A percentile compares a stretch with the other conserved stretches of the same genome.
phyloP scores from a whole-genome alignment of 1,140 invertebrate species.

The Amyelois transitella region DNA sequence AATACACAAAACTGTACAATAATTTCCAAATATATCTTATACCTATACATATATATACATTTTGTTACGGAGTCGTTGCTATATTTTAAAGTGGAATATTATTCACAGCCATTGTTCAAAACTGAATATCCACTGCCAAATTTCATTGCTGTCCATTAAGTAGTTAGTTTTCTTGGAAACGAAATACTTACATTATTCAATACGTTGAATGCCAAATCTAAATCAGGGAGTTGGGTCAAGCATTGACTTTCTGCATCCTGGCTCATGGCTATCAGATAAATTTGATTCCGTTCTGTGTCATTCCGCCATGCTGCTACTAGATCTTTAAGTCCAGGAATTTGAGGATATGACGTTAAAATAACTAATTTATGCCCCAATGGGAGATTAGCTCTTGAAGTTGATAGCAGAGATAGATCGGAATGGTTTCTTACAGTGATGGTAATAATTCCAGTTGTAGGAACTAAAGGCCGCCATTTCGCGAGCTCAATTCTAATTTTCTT shows the following conservation, averaged over 20 bases:
- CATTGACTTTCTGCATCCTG: conserved; percentile 1
- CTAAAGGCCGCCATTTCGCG: conserved; percentile 14
- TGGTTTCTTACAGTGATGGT: conserved; percentile 2
- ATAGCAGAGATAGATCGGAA: conserved; percentile 6
- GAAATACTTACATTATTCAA: conserved; percentile 18
- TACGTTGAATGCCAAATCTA: conserved; percentile 18
- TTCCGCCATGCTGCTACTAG: conserved; percentile 16
- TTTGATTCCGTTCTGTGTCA: conserved; percentile 12
- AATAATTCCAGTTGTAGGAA: not conserved
- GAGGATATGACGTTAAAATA: conserved; percentile 9
- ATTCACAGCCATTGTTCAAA: too few relatives aligned
- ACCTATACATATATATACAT: too few relatives aligned
- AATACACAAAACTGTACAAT: too few relatives aligned
- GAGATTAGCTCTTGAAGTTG: conserved; percentile 8
- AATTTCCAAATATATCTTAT: too few relatives aligned
- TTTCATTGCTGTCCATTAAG: too few relatives aligned
- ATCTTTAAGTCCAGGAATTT: conserved; percentile 15
- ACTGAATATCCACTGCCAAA: too few relatives aligned
- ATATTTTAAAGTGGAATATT: too few relatives aligned
- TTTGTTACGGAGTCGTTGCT: too few relatives aligned
- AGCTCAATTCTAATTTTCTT: conserved; percentile 9
- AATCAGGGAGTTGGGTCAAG: conserved; percentile 7
- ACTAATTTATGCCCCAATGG: conserved; percentile 7
- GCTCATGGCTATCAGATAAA: conserved; percentile 7
- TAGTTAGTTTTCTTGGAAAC: not conserved